Evolutionary conservation across 30 jellyfish, hydroid and myxozoan genomes (phyloP), one percentile per base, ranked within the genome.

Genomic region (Cassiopea xamachana): DNA sequence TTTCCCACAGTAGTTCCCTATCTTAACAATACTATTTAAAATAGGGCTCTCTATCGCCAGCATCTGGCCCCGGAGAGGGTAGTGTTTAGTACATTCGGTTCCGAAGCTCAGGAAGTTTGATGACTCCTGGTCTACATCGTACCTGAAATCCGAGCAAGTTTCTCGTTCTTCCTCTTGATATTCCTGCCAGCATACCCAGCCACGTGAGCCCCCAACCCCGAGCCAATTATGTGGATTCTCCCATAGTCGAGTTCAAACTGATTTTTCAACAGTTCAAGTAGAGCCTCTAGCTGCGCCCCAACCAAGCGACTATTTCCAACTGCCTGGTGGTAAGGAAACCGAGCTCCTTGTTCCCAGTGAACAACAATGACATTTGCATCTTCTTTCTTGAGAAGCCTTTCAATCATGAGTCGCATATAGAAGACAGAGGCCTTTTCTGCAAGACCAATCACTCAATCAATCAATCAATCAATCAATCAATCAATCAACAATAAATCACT

Each of bases 301-400:
- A 94, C 96, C 79, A 94, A 79, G 39, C 98, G 89, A 69, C 82
- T 64, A 87, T 94, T 94, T 9, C 98, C 96, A 48, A 48, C 86
- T 1, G 98, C 98, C 70, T 85, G 93, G 86, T 94, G 97, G 69
- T 94, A 94, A 8, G 98, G 98, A 55, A 94, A 94, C n/a, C 77
- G 61, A 43, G 97, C 89, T 16, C 98, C 98, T n/a, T 73, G 77
- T 51, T 87, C 81, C 98, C 98, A 94, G 68, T 84, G 96, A 60
- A 81, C 91, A 39, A 89, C 81, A 7, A 94, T 73, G 4, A 94
- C 93, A 64, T 94, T 94, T 70, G 93, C 79, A 64, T 94, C 97
- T 39, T 85, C 98, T 2, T 18, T 49, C 69, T 84, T 85, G 51
- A 94, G 91, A 60, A 94, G 80, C 43, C 60, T 77, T 62, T 86